Percentiles rank a stretch among this genome's conserved stretches.
Conservation (phyloP, 2,113 vertebrate genomes). For the Ophthalmolycus amberensis region DNA sequence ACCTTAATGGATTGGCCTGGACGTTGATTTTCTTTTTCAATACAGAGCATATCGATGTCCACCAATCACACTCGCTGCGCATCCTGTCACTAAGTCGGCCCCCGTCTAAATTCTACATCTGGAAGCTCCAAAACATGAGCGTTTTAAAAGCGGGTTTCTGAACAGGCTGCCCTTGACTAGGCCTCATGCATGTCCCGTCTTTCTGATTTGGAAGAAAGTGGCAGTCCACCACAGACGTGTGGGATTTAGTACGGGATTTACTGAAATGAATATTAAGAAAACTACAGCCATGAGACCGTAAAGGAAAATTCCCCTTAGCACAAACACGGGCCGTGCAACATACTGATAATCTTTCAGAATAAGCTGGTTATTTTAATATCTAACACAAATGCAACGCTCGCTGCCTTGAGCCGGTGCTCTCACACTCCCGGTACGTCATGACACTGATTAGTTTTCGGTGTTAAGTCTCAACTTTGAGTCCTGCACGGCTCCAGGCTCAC, state of each 20-base stretch:
- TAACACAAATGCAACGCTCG: conserved; percentile 29
- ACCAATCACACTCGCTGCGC: conserved; percentile 54
- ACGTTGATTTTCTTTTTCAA: conserved; percentile 80
- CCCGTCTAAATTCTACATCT: conserved; percentile 62
- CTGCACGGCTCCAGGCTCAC: conserved; percentile 33
- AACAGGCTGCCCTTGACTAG: conserved; percentile 62
- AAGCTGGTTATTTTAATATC: conserved; percentile 32
- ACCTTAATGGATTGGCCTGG: conserved; percentile 86
- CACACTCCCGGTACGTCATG: conserved; percentile 39
- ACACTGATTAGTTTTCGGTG: conserved; percentile 47
- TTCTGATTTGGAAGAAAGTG: conserved; percentile 47
- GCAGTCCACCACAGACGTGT: conserved; percentile 17
- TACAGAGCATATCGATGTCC: conserved; percentile 73
- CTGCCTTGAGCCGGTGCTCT: conserved; percentile 30
- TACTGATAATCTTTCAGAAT: conserved; percentile 42
- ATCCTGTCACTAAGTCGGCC: conserved; percentile 39
- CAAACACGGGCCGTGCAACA: conserved; percentile 25
- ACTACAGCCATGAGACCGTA: conserved; percentile 15
- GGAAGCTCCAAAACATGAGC: conserved; percentile 53
- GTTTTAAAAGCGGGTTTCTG: conserved; percentile 68
- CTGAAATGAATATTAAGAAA: conserved; percentile 32
- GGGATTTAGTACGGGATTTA: conserved; percentile 44
- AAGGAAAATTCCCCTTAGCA: conserved; percentile 49
- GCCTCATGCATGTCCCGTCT: conserved; percentile 47
- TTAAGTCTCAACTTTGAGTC: conserved; percentile 53